Percentiles rank a stretch among this genome's conserved stretches.
These are phyloP conservation scores for Chondrilla cf. caribensis DNA, from an alignment of 37 sponge, comb jelly and placozoan species.

Conservation along the genomic window DNA sequence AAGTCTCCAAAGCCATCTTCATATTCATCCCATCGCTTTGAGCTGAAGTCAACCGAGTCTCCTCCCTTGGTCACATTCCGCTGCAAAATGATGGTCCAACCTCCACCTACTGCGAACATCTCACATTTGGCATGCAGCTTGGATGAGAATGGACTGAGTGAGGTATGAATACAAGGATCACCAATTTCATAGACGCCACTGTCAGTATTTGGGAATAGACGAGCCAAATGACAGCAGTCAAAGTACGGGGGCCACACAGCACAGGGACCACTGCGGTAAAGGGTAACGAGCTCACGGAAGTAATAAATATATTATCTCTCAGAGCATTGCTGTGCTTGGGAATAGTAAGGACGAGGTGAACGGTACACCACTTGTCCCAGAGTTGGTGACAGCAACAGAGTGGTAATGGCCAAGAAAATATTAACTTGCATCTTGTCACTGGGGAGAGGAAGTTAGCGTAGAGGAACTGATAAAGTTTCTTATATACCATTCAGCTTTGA, in stretches of 20 bases:
- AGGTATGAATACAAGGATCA: neutral
- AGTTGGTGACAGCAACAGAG: no score
- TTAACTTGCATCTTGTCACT: no score
- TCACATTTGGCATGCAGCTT: neutral
- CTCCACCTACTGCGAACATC: neutral
- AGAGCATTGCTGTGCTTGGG: no score
- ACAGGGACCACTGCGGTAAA: conserved; percentile 11
- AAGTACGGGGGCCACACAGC: neutral
- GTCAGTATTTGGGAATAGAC: neutral
- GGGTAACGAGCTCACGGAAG: neutral
- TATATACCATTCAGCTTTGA: no score
- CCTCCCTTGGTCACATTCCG: neutral
- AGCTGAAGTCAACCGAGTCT: neutral
- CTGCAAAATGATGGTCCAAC: conserved; percentile 3
- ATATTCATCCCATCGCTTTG: neutral
- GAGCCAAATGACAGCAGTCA: neutral
- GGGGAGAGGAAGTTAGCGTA: no score
- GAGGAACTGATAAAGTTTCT: no score
- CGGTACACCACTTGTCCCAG: no score
- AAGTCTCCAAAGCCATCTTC: neutral
- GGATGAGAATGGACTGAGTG: neutral
- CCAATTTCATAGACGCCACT: conserved; percentile 15
- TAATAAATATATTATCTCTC: no score
- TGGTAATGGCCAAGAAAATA: no score
- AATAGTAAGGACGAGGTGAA: no score